phyloP scores from a whole-genome alignment of 2,888 invertebrate genomes.

The Thera britannica region DNA sequence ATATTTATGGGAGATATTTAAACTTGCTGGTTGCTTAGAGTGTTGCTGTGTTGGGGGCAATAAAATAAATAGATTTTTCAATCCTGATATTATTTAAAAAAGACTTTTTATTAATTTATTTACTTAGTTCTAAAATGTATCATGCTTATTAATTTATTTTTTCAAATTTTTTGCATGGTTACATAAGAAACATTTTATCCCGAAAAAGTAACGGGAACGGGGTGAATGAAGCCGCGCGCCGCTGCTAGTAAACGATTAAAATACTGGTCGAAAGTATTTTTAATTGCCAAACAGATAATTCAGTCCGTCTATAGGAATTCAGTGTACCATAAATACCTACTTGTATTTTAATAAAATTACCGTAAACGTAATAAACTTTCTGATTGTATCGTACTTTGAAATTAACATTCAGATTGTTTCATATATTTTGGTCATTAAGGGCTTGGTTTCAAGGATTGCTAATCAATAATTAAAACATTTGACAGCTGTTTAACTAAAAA shows the following conservation, averaged over 20 bases:
- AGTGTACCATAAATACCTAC: background rate
- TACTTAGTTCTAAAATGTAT: too few relatives aligned
- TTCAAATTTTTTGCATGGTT: too few relatives aligned
- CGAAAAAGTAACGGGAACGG: too few relatives aligned
- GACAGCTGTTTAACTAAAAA: too few relatives aligned
- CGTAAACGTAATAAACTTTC: background rate
- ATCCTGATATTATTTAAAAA: too few relatives aligned
- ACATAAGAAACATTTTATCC: too few relatives aligned
- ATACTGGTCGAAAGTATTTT: constrained; percentile 29
- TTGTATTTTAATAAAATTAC: constrained; percentile 1
- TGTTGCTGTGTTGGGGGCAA: background rate
- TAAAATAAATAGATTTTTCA: background rate
- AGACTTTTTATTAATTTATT: too few relatives aligned
- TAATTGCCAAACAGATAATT: constrained; percentile 22
- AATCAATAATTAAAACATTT: too few relatives aligned
- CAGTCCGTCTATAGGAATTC: constrained; percentile 9
- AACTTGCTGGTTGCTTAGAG: background rate
- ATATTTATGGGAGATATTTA: background rate
- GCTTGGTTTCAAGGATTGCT: too few relatives aligned
- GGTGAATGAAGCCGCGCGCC: constrained; percentile 39
- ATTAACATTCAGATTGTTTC: background rate
- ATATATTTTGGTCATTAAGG: too few relatives aligned
- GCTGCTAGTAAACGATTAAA: constrained; percentile 35
- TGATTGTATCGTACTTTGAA: background rate
- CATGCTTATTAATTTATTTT: too few relatives aligned